Conservation (phyloP, 2,113 vertebrate genomes). For the Lophochroa leadbeateri region DNA sequence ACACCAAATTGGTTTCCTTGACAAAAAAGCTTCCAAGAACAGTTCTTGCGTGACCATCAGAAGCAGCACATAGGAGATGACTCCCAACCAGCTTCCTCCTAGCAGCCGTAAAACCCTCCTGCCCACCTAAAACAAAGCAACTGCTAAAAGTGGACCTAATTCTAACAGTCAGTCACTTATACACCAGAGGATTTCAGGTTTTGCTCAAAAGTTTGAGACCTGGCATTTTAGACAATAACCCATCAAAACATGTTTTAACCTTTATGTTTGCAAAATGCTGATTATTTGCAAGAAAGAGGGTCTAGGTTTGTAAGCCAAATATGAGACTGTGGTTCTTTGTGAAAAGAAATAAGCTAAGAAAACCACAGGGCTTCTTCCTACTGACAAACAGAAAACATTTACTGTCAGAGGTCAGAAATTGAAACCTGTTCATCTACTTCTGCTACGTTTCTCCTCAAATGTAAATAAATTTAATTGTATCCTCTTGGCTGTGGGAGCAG, state of each 20-base stretch:
- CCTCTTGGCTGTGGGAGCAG: background rate
- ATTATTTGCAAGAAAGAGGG: background rate
- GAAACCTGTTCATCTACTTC: background rate
- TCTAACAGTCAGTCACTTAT: background rate
- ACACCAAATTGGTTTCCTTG: background rate
- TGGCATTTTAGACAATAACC: background rate
- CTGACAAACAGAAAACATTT: background rate
- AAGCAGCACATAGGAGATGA: background rate
- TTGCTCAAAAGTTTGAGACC: background rate
- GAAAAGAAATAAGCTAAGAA: background rate
- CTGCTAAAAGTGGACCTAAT: background rate
- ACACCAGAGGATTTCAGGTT: background rate
- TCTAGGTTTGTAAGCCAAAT: background rate
- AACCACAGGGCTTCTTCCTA: background rate
- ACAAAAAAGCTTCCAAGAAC: background rate
- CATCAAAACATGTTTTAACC: background rate
- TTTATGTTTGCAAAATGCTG: background rate
- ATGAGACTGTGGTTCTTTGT: background rate
- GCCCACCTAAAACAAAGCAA: background rate
- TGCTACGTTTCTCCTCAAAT: background rate
- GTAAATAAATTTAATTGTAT: background rate
- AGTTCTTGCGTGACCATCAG: background rate
- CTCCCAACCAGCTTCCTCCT: background rate
- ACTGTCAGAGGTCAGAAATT: background rate
- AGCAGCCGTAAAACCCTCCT: background rate